These are phyloP conservation scores for Drosophila hamatofila DNA, from an alignment of 2,888 invertebrate species.

Conservation along the genomic window DNA sequence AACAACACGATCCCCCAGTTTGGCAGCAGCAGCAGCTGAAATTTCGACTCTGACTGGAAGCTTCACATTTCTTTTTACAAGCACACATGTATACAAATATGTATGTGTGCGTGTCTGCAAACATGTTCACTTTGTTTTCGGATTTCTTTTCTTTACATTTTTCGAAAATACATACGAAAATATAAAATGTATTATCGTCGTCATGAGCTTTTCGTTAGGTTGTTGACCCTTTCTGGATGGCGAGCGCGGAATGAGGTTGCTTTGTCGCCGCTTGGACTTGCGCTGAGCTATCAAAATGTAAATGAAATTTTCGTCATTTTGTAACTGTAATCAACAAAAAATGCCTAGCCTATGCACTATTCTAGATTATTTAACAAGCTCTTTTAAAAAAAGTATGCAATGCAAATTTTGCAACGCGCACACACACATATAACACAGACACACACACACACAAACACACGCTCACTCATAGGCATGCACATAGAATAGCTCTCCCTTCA, in stretches of 20 bases:
- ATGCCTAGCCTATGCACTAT: constrained; percentile 15
- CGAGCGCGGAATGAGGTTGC: constrained; percentile 71
- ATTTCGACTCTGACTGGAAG: constrained; percentile 52
- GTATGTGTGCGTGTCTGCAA: neutral
- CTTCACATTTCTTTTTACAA: constrained; percentile 55
- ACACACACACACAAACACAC: constrained; percentile 10
- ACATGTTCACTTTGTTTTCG: constrained; percentile 58
- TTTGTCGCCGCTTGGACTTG: constrained; percentile 45
- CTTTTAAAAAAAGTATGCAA: constrained; percentile 67
- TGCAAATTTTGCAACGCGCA: constrained; percentile 39
- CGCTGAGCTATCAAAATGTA: constrained; percentile 49
- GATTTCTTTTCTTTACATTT: constrained; percentile 73
- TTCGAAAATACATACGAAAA: constrained; percentile 60
- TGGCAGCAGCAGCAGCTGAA: constrained; percentile 50
- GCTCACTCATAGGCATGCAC: constrained; percentile 6
- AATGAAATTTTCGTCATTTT: constrained; percentile 27
- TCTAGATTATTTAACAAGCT: constrained; percentile 32
- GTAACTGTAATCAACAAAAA: constrained; percentile 33
- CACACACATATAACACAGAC: neutral
- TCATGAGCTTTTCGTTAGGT: constrained; percentile 70
- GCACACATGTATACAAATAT: constrained; percentile 7
- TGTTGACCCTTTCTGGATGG: constrained; percentile 70
- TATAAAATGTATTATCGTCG: constrained; percentile 33
- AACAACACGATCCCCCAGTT: constrained; percentile 50
- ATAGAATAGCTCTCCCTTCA: constrained; percentile 15